Conservation (phyloP, 2,797 vertebrate genomes). For the Labeo calbasu region DNA sequence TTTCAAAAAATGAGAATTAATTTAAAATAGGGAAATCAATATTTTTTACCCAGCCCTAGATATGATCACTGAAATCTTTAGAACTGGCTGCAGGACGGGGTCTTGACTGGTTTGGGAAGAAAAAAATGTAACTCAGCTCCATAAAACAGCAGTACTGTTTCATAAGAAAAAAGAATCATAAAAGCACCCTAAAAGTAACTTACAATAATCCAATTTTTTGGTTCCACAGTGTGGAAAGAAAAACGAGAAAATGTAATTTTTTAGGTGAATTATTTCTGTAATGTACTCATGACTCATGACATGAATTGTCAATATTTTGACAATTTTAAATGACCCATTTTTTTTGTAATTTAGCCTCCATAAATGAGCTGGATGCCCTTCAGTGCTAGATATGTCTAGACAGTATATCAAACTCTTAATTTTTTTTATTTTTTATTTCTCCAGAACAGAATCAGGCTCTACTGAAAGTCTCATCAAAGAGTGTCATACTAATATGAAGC, state of each 20-base stretch:
- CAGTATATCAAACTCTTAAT: background rate
- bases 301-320: background rate
- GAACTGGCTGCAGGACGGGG: background rate
- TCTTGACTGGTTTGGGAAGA: background rate
- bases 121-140: too few relatives aligned
- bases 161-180: background rate
- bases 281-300: background rate
- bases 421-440: background rate
- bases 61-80: background rate
- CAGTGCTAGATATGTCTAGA: background rate
- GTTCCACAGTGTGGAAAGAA: background rate
- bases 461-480: background rate
- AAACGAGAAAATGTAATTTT: background rate
- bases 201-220: background rate
- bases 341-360: background rate
- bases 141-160: background rate
- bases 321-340: background rate
- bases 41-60: too few relatives aligned
- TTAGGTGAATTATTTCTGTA: background rate
- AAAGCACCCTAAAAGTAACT: background rate
- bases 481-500: background rate
- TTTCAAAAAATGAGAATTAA: too few relatives aligned
- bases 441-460: background rate
- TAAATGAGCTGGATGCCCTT: background rate
- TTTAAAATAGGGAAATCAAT: too few relatives aligned